Base-by-base conservation (phyloP, 2,797 vertebrate genomes). In the Eidolon dupreanum region DNA sequence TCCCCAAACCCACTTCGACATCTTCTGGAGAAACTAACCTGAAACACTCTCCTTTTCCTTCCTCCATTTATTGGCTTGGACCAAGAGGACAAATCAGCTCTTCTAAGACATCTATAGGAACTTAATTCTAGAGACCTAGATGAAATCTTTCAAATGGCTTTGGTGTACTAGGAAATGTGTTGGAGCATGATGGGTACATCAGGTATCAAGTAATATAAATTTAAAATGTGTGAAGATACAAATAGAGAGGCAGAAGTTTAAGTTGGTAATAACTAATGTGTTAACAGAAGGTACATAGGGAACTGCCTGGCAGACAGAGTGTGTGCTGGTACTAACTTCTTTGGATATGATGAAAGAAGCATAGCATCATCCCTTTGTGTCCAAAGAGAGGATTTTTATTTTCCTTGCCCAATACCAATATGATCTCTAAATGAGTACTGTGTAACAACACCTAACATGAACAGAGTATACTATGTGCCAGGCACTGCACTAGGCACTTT, bases 171-270 rank as follows among this genome's bases (percentile, higher is more conserved):
- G 28, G 78, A 92, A 74, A 43, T 28, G 11, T 85, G 28, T 26
- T 90, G 55, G 36, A 63, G 26, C 19, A 6, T 22, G 93, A 46
- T 70, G 93, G 96, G 89, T 95, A 95, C 93, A 88, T 95, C 97
- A 96, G 59, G 98, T 98, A 97, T 92, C 97, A 98, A 89, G 92
- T 94, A 90, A 96, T 95, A 88, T 92, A 95, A 97, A 97, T 98
- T 97, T 89, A 92, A 98, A 98, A 98, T 81, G 97, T 98, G 97
- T 95, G 87, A 98, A 98, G 98, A 97, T 97, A 96, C 97, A 98
- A 98, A 98, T 97, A 98, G 98, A 98, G 84, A 98, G 97, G 94
- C 96, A 98, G 98, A 98, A 19, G 90, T 97, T 97, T 71, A 55
- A 74, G 96, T 96, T 94, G 88, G 87, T 97, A 97, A 93, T 96